Conservation (phyloP, 2,888 invertebrate genomes). For the Nezara viridula region DNA sequence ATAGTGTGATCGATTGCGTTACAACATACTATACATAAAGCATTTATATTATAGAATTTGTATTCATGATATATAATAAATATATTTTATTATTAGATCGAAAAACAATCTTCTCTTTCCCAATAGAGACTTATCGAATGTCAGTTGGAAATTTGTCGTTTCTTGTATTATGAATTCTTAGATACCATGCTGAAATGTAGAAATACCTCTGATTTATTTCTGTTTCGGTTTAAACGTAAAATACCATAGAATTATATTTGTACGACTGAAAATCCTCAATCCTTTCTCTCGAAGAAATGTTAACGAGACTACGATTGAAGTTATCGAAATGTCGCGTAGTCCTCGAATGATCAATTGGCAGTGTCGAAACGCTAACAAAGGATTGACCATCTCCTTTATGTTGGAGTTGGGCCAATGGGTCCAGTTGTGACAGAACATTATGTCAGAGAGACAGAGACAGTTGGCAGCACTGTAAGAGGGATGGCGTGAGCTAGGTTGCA, state of each 20-base stretch:
- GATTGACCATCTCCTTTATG: neutral
- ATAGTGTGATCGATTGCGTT: too few species aligned
- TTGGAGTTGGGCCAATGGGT: neutral
- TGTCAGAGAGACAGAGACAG: neutral
- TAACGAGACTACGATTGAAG: neutral
- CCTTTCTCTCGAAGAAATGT: neutral
- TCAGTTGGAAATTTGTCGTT: too few species aligned
- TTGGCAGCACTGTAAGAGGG: neutral
- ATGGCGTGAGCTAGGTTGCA: conserved; percentile 5
- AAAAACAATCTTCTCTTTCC: too few species aligned
- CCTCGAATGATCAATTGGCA: neutral
- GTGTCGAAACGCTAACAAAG: neutral
- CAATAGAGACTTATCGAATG: too few species aligned
- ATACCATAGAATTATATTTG: neutral
- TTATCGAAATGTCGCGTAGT: neutral
- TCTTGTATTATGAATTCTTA: too few species aligned
- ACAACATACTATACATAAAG: too few species aligned
- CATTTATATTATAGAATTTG: too few species aligned
- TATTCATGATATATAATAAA: too few species aligned
- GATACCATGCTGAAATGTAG: too few species aligned
- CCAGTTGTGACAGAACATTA: neutral
- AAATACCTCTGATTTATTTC: neutral
- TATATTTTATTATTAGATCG: too few species aligned
- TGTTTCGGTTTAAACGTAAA: neutral
- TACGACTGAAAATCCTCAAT: neutral